Base-by-base conservation (phyloP, 53 echinoderm and acorn worm genomes). In the Holothuria scabra region DNA sequence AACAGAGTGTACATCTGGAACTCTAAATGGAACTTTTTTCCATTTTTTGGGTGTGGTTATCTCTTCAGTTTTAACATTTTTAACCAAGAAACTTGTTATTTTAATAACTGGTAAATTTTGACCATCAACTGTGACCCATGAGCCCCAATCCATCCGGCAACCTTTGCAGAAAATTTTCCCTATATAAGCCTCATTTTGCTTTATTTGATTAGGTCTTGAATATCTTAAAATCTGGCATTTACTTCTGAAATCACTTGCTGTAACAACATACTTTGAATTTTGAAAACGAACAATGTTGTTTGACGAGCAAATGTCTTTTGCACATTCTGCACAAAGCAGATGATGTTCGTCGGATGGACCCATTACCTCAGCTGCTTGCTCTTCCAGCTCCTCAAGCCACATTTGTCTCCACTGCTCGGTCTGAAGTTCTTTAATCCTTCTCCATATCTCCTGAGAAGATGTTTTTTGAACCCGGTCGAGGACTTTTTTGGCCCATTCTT, bases 141-240 rank as follows among this genome's bases (percentile, higher is more conserved):
- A 41, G 12, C 91, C 91, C 91, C 91, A 90, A 48, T 84, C 87
- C 13, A 78, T 63, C 3, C 67, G 78, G n/a, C 91, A 90, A 22
- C 31, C 33, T 32, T 79, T 84, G 67, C 91, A 90, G 74, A 46
- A 78, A 28, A 90, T 66, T 63, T 90, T 90, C 14, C 84, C 91
- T 24, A 60, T 86, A 19, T 68, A 62, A 28, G 71, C 66, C 10
- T 65, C 44, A 66, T 89, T 83, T 14, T 79, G 28, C 33, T 79
- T 83, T 11, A 92, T 58, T 38, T 24, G 37, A 12, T 69, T 70
- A 6, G 89, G 92, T 29, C 76, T 89, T 21, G 84, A 80, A 59
- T 69, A 82, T 49, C 76, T 74, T 29, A 46, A 65, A n/a, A 83
- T 70, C 24, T 76, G 55, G 63, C 83, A 68, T 19, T 60, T 37